Evolutionary conservation across 64 coral and sea anemone genomes (phyloP), one percentile per base, ranked within the genome.

Genomic region (Stichodactyla helianthus): DNA sequence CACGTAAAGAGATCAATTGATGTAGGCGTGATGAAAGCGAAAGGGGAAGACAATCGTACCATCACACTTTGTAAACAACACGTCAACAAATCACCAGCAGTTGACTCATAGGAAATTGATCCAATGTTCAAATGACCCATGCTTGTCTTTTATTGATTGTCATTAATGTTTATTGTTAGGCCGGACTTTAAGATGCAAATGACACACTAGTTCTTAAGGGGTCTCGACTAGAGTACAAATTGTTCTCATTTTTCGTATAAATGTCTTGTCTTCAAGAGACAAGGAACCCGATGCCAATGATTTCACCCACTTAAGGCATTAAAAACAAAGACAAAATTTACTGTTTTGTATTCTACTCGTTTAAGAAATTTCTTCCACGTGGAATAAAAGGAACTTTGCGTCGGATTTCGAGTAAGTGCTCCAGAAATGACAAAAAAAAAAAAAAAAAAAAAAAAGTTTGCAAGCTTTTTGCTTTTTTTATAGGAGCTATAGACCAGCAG

Each of bases 11-110:
- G 53, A 85, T 57, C 18, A 85, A 78, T 86, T 62, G 78, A 77
- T 35, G 54, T 90, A 54, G 82, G 88, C 82, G 88, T 85, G 54
- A 85, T 61, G 68, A 55, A 28, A 31, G 54, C 56, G 68, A 31
- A 22, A 55, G 70, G 20, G 70, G 20, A 79, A 35, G 51, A 58
- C 84, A 71, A 90, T 90, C 83, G 65, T 84, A 59, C 65, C 89
- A 79, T 77, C 25, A 87, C 85, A 87, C 85, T 92, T 13, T 16
- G 90, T 87, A 92, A 92, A 92, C 90, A 92, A 82, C 59, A 51
- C 84, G 90, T 92, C 90, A 92, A 87, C 62, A 82, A 56, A 57
- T 82, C 77, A 87, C 84, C 71, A 80, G 50, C 11, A 44, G 52
- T 74, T 87, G 76, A 87, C 71, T 74, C 53, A 77, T 52, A 58